phyloP scores from a whole-genome alignment of 2,888 invertebrate genomes.

The Leptogaster cylindrica region DNA sequence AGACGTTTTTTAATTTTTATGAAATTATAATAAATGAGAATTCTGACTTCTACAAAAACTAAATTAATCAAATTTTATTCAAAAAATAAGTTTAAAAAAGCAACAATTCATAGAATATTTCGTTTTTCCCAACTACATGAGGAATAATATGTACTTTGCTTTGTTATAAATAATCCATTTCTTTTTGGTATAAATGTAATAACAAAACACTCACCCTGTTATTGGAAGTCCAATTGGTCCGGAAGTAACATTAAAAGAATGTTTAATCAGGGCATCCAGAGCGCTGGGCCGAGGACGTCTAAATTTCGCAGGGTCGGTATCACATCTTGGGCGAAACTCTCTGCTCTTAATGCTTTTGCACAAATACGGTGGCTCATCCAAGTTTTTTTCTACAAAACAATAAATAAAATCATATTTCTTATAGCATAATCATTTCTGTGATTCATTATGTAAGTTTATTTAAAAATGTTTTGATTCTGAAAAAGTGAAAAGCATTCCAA shows the following conservation, averaged over 20 bases:
- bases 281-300: slow-evolving; percentile 7
- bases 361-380: slow-evolving; percentile 28
- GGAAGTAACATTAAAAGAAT: slow-evolving; percentile 22
- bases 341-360: slow-evolving; percentile 16
- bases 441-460: not conserved
- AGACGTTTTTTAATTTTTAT: not conserved
- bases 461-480: not conserved
- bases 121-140: too few relatives aligned
- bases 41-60: too few relatives aligned
- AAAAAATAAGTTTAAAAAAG: too few relatives aligned
- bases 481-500: not conserved
- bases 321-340: slow-evolving; percentile 25
- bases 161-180: not conserved
- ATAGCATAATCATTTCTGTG: not conserved
- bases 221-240: slow-evolving; percentile 21
- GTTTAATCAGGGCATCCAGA: slow-evolving; percentile 4
- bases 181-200: not conserved
- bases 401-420: not conserved
- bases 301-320: slow-evolving; percentile 36
- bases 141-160: too few relatives aligned
- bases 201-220: slow-evolving; percentile 2
- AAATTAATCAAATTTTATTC: too few relatives aligned
- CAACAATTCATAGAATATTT: too few relatives aligned
- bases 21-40: slow-evolving; percentile 5
- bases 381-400: slow-evolving; percentile 13